Percentiles rank a stretch among this genome's conserved stretches.
Conservation (phyloP, 92 coral and sea anemone genomes). For the Pocillopora meandrina region DNA sequence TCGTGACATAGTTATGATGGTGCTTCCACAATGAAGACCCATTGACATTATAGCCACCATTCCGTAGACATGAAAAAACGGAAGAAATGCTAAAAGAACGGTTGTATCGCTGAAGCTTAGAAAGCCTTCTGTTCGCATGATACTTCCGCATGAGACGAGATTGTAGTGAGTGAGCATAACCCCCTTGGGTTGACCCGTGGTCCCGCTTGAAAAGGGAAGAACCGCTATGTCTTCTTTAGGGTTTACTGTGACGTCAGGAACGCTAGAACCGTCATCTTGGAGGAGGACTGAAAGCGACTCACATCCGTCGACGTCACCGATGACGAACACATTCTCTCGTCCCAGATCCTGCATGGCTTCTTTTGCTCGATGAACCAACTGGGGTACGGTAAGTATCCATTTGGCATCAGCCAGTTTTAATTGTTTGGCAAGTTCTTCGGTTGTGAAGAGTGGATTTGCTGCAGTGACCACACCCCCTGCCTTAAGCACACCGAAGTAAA, state of each 20-base stretch:
- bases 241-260: slow-evolving; percentile 53
- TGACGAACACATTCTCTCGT: slow-evolving; percentile 48
- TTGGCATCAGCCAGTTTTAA: slow-evolving; percentile 65
- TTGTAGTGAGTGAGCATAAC: slow-evolving; percentile 87
- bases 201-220: slow-evolving; percentile 91
- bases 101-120: slow-evolving; percentile 50
- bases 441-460: slow-evolving; percentile 73
- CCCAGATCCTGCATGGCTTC: slow-evolving; percentile 66
- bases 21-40: slow-evolving; percentile 64
- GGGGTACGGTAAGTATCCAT: slow-evolving; percentile 71
- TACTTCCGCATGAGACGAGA: slow-evolving; percentile 63
- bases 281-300: slow-evolving; percentile 67
- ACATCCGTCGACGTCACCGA: slow-evolving; percentile 74
- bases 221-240: slow-evolving; percentile 80
- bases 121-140: slow-evolving; percentile 57
- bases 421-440: slow-evolving; percentile 76
- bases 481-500: slow-evolving; percentile 66
- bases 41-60: slow-evolving; percentile 61
- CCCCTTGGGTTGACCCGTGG: slow-evolving; percentile 90
- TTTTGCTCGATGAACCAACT: slow-evolving; percentile 68
- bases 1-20: slow-evolving; percentile 68
- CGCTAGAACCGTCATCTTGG: slow-evolving; percentile 77
- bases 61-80: slow-evolving; percentile 85
- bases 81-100: slow-evolving; percentile 71
- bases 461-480: slow-evolving; percentile 81